Conservation (phyloP, 2,888 invertebrate genomes). For the Pheosia tremula region DNA sequence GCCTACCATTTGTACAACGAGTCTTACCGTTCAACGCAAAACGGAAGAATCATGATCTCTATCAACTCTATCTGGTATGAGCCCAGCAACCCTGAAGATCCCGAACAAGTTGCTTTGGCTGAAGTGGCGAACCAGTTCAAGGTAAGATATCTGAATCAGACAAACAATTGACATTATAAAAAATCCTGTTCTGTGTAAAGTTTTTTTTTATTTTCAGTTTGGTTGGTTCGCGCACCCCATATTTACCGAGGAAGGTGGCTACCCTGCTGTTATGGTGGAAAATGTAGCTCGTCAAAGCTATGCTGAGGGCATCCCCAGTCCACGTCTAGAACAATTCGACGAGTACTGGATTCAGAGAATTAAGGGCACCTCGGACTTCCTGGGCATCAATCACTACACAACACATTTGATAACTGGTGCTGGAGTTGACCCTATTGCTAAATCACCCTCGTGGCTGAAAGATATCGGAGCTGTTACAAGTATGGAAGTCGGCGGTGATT, state of each 20-base stretch:
- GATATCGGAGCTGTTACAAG: slow-evolving; percentile 76
- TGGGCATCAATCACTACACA: slow-evolving; percentile 82
- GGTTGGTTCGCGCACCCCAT: slow-evolving; percentile 84
- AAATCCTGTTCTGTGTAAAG: not conserved
- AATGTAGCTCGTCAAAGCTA: slow-evolving; percentile 71
- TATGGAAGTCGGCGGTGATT: slow-evolving; percentile 74
- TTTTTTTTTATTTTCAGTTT: slow-evolving; percentile 57
- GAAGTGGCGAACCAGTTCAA: slow-evolving; percentile 81
- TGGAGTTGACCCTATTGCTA: slow-evolving; percentile 70
- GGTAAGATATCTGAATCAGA: slow-evolving; percentile 48
- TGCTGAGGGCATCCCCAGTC: slow-evolving; percentile 65
- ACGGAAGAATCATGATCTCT: slow-evolving; percentile 83
- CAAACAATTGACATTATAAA: not conserved
- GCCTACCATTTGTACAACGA: slow-evolving; percentile 86
- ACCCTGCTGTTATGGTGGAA: slow-evolving; percentile 76
- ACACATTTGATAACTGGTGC: slow-evolving; percentile 73
- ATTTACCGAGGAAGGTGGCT: slow-evolving; percentile 77
- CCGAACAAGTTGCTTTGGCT: slow-evolving; percentile 72
- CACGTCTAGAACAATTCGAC: slow-evolving; percentile 77
- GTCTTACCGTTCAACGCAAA: slow-evolving; percentile 82
- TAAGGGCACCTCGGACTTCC: slow-evolving; percentile 77
- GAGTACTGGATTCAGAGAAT: slow-evolving; percentile 75
- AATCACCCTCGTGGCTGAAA: slow-evolving; percentile 79
- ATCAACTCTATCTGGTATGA: slow-evolving; percentile 83
- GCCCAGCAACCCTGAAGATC: slow-evolving; percentile 69